Conservation (phyloP, 30 jellyfish, hydroid and myxozoan genomes). For the Hydra vulgaris region DNA sequence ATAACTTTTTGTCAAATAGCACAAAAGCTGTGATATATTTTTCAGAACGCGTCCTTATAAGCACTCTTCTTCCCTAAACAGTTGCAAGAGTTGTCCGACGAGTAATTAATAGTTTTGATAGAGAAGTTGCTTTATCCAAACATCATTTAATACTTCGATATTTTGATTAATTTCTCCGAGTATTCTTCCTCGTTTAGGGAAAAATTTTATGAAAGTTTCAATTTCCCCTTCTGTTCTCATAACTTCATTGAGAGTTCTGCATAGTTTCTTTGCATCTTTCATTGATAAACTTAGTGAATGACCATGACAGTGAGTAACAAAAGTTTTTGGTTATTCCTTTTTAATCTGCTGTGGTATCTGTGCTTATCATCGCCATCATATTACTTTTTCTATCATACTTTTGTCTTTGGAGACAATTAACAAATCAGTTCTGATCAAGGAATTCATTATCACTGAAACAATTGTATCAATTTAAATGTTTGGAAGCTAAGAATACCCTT, state of each 20-base stretch:
- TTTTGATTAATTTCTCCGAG: neutral
- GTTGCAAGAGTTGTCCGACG: too few relatives aligned
- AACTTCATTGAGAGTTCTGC: neutral
- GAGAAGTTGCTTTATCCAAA: too few relatives aligned
- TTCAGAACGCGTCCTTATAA: too few relatives aligned
- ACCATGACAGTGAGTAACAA: neutral
- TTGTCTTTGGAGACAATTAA: neutral
- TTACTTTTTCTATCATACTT: neutral
- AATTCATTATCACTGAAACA: neutral
- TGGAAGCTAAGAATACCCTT: neutral
- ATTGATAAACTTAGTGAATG: slow-evolving; percentile 1
- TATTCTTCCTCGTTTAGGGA: neutral
- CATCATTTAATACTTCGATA: too few relatives aligned
- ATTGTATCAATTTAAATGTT: neutral
- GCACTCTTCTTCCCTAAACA: too few relatives aligned
- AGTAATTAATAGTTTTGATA: too few relatives aligned
- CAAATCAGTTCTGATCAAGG: neutral
- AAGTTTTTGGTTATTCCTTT: slow-evolving; percentile 2
- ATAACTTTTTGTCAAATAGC: too few relatives aligned
- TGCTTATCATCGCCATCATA: neutral
- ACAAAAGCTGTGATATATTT: too few relatives aligned
- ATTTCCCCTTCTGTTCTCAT: neutral
- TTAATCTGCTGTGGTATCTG: neutral
- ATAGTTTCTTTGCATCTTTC: neutral
- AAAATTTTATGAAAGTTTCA: neutral